Base-by-base conservation (phyloP, 2,888 invertebrate genomes). In the Hirtodrosophila duncani region DNA sequence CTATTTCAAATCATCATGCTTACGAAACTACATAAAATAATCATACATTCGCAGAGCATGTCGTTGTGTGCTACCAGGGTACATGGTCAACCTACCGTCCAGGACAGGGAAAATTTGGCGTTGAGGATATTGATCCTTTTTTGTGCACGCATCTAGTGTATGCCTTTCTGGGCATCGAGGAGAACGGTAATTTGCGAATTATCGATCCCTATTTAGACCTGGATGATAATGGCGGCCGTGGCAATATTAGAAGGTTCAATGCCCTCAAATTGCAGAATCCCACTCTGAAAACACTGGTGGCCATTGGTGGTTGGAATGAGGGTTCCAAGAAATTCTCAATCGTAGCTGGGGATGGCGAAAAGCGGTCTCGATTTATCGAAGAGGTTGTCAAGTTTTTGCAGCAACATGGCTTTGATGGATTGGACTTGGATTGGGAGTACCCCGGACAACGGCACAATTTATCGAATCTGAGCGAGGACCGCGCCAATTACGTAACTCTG, bases 121-220 rank as follows among this genome's bases (percentile, higher is more conserved):
- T 93, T 0, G 88, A 89, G 6, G 69, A 92, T 51, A 91, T 94
- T 26, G 89, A 94, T 68, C 89, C 92, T 0, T 84, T 83, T 5
- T 86, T 93, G 0, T 95, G 94, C 82, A 94, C 94, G 0, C 94
- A 95, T 78, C 45, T 93, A 30, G 89, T 94, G 8, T 95, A 94
- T 80, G 86, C 91, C 0, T 95, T 95, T 78, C 89, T 91, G 17
- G 94, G 93, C 0, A 87, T 94, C 6, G 84, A 89, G 24, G 48
- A 78, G 1, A 85, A 88, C 30, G 91, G 91, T 1, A 85, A 83
- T 0, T 77, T 92, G 0, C 82, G 86, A 2, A 84, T 91, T 1
- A 84, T 92, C 8, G 93, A 93, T 74, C 71, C 89, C 0, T 89
- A 88, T 81, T 86, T 91, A 37, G 94, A 94, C 71, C 83, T 92